Evolutionary conservation across 2,888 invertebrate species (phyloP).

Genomic region (Chrysolina haemoptera): DNA sequence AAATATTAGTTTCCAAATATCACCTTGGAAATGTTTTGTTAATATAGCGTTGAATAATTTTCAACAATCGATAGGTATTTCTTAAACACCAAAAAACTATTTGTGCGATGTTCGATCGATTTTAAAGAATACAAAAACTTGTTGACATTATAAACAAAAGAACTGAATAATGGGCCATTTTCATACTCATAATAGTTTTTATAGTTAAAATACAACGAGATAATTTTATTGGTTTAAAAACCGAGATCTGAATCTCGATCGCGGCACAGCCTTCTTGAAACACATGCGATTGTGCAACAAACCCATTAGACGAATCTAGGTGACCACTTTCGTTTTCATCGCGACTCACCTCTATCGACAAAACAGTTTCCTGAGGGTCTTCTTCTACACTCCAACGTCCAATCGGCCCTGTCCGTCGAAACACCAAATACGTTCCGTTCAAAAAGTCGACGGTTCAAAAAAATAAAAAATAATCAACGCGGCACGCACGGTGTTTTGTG

Average conservation of each 20-base stretch:
- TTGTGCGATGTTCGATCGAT: no score
- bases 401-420: neutral
- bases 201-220: no score
- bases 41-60: no score
- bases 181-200: no score
- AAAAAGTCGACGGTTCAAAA: neutral
- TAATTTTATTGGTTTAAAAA: no score
- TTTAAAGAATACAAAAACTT: no score
- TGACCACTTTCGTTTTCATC: slow-evolving; percentile 31
- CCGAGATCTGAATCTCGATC: neutral
- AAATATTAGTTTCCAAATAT: no score
- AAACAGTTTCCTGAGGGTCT: neutral
- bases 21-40: no score
- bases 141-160: no score
- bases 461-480: slow-evolving; percentile 9
- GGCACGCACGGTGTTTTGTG: slow-evolving; percentile 30
- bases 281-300: slow-evolving; percentile 20
- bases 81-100: no score
- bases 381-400: neutral
- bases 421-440: neutral
- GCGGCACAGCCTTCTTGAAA: neutral
- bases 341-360: slow-evolving; percentile 23
- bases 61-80: no score
- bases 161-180: no score
- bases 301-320: slow-evolving; percentile 8